Conservation (phyloP, 2,888 invertebrate genomes). For the Neoitamus cyanurus region DNA sequence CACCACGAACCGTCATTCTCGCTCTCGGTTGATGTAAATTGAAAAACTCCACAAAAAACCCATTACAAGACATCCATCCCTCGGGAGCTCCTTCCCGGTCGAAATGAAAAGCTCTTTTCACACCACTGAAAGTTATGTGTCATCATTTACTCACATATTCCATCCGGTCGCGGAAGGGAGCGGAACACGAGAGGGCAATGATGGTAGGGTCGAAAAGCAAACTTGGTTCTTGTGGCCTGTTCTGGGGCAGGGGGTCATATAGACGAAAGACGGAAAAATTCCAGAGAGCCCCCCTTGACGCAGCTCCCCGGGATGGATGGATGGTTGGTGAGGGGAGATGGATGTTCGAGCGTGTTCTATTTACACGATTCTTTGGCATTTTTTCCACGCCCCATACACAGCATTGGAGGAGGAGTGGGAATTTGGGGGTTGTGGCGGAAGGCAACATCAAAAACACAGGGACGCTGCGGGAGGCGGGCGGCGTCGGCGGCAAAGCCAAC, state of each 20-base stretch:
- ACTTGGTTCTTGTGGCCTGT: neutral
- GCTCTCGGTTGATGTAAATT: neutral
- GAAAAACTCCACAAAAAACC: conserved; percentile 28
- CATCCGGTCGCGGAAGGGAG: neutral
- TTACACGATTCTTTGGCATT: conserved; percentile 5
- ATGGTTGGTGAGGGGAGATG: neutral
- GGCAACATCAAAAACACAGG: neutral
- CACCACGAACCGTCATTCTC: neutral
- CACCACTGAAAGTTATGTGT: conserved; percentile 36
- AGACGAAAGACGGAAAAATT: conserved; percentile 8
- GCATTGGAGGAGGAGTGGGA: neutral
- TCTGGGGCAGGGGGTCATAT: conserved; percentile 26
- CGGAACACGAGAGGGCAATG: neutral
- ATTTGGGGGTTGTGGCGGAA: too few relatives aligned
- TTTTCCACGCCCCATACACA: neutral
- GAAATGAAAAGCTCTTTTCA: conserved; percentile 38
- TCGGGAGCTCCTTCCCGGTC: neutral
- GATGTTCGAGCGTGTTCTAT: neutral
- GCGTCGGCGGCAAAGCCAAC: neutral
- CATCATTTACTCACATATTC: conserved; percentile 40
- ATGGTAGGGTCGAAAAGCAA: neutral
- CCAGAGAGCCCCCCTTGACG: conserved; percentile 6
- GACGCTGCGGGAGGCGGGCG: neutral
- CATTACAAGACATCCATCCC: conserved; percentile 25
- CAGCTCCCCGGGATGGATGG: neutral